These are phyloP conservation scores for Harpia harpyja DNA, from an alignment of 2,797 vertebrate genomes.

Conservation along the genomic window DNA sequence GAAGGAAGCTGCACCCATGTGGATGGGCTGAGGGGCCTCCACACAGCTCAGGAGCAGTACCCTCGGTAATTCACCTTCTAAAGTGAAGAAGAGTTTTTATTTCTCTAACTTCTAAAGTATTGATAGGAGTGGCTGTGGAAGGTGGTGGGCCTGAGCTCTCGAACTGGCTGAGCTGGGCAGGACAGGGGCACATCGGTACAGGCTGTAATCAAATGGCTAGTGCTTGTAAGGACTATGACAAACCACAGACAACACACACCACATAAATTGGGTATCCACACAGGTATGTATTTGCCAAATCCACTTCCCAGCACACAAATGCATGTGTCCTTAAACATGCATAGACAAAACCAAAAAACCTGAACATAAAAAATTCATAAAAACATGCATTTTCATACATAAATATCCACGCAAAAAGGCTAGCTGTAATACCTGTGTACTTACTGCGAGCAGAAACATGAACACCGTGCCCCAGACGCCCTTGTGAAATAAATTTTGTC, in stretches of 20 bases:
- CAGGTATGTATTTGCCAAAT: neutral
- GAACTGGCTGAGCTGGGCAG: neutral
- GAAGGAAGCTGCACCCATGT: neutral
- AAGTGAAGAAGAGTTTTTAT: neutral
- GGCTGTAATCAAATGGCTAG: neutral
- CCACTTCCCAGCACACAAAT: neutral
- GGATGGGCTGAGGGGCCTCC: neutral
- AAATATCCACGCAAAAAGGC: neutral
- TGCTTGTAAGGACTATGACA: neutral
- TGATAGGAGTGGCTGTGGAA: neutral
- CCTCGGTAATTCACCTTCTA: neutral
- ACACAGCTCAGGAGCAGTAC: neutral
- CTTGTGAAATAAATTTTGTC: conserved; percentile 48
- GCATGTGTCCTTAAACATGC: neutral
- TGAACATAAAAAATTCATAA: neutral
- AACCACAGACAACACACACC: neutral
- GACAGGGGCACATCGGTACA: neutral
- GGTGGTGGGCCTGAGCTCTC: neutral
- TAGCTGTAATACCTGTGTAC: neutral
- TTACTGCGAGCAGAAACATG: neutral
- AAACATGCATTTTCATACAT: neutral
- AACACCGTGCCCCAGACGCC: neutral
- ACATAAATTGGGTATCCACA: neutral
- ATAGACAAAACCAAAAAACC: neutral
- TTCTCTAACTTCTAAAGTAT: neutral